Conservation (phyloP, 2,113 vertebrate species). For the Catagonus wagneri region DNA sequence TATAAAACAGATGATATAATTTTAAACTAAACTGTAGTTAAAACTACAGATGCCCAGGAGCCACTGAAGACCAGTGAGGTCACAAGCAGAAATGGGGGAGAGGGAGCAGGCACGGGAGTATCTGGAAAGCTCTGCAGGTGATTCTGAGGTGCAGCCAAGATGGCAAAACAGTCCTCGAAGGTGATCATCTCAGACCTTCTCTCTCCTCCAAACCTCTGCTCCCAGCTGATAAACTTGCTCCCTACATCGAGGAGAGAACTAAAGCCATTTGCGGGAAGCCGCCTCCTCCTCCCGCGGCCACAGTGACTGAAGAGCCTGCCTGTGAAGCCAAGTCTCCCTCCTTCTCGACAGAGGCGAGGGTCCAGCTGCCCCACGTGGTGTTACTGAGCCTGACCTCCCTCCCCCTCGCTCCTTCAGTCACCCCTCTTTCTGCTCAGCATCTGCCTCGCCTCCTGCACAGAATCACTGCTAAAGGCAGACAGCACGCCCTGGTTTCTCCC, state of each 20-base stretch:
- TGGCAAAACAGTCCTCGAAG: neutral
- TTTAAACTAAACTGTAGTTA: neutral
- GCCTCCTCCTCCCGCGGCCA: neutral
- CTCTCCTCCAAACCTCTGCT: neutral
- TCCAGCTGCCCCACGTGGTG: rapidly evolving
- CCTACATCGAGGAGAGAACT: neutral
- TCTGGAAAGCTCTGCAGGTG: neutral
- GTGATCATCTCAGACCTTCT: neutral
- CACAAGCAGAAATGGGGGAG: neutral
- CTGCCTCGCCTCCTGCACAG: neutral
- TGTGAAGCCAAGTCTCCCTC: neutral
- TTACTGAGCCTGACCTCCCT: neutral
- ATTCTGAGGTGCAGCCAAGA: neutral
- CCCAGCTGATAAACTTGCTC: neutral
- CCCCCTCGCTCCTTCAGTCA: too few species aligned
- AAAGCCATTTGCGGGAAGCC: neutral
- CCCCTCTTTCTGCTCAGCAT: neutral
- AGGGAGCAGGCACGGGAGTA: neutral
- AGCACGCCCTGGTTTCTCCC: neutral
- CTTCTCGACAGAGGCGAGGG: neutral
- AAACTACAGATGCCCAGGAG: neutral
- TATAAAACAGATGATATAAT: too few species aligned
- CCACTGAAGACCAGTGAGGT: neutral
- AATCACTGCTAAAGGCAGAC: neutral
- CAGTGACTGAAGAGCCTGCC: neutral